A percentile compares a stretch with the other conserved stretches of the same genome.
These are phyloP conservation scores for Enchytraeus crypticus DNA, from an alignment of 2,888 invertebrate species.

Conservation along the genomic window DNA sequence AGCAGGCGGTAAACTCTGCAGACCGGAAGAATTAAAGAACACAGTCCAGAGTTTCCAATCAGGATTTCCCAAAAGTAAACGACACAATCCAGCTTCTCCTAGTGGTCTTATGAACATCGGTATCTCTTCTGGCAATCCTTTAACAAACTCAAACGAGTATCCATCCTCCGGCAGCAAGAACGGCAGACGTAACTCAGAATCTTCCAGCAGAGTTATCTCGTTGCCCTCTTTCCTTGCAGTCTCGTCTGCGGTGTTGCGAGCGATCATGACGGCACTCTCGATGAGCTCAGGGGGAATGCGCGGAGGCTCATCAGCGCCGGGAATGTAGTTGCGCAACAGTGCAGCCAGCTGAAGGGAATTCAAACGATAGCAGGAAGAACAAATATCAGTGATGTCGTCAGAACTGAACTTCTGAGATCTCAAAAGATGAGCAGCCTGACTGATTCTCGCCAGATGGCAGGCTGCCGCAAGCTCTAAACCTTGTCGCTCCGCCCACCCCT, in stretches of 20 bases:
- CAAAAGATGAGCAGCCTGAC: slow-evolving; percentile 66
- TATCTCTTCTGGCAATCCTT: slow-evolving; percentile 70
- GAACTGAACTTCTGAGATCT: slow-evolving; percentile 67
- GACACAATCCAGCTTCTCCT: slow-evolving; percentile 15
- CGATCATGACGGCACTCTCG: slow-evolving; percentile 40
- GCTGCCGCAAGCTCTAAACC: slow-evolving; percentile 95
- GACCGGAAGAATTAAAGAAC: neutral
- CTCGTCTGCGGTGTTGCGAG: slow-evolving; percentile 64
- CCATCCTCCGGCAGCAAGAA: slow-evolving; percentile 93
- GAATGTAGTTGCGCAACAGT: slow-evolving; percentile 68
- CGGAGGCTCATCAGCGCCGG: slow-evolving; percentile 55
- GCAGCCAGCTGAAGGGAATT: slow-evolving; percentile 89
- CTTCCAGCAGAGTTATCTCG: slow-evolving; percentile 64
- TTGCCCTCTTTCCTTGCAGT: slow-evolving; percentile 54
- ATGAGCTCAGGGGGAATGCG: slow-evolving; percentile 58
- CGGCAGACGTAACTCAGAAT: slow-evolving; percentile 72
- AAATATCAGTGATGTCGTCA: slow-evolving; percentile 79
- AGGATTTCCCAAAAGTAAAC: neutral
- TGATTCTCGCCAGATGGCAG: slow-evolving; percentile 85
- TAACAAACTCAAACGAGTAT: slow-evolving; percentile 89
- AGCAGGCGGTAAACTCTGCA: neutral
- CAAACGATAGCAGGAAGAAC: slow-evolving; percentile 88
- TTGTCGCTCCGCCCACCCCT: slow-evolving; percentile 95
- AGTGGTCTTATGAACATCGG: slow-evolving; percentile 44
- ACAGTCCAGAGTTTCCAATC: neutral